Evolutionary conservation across 1,140 invertebrate species (phyloP), one percentile per base, ranked within the genome.

Genomic region (Pollicipes pollicipes): DNA sequence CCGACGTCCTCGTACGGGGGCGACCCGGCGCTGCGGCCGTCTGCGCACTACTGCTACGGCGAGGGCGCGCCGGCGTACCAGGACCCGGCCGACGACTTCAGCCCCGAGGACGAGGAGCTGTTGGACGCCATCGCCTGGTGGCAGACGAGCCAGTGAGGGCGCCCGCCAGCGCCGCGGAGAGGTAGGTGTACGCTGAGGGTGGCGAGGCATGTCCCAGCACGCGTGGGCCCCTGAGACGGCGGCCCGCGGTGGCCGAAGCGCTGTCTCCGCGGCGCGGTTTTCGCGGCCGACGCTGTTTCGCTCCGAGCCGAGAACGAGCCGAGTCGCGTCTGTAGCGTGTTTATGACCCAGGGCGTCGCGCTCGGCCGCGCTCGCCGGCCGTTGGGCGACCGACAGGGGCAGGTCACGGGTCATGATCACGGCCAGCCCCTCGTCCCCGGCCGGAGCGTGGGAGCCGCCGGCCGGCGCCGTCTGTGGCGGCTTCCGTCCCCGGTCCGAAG

Each of bases 71-170:
- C 68, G 66, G 24, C 31, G 70, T n/a, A 63, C 37, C 64, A 70
- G 8, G 63, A 71, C 45, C 45, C 63, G 66, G 32, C 58, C 66
- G 6, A 30, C 31, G 32, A 63, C n/a, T 32, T 66, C 32, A 35
- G 10, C 21, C 68, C 67, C 13, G 73, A 75, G 30, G 75, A 76
- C 63, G 75, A 74, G 35, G 75, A 76, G 31, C 71, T 76, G 21
- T 72, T 76, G 17, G 75, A 76, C 69, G 75, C 73, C 31, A 76
- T 76, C 71, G 75, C 74, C 30, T 69, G 73, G 67, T 76, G 75
- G 75, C 74, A 76, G 31, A 73, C 64, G 70, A 74, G 71, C 73
- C 69, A 70, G 73, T 72, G 32, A 71, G 72, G n/a, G n/a, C 30
- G 24, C 21, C 45, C 1, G 17, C 35, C 26, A 26, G 2, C 29